phyloP scores from a whole-genome alignment of 2,113 vertebrate genomes.

The Marmota monax region DNA sequence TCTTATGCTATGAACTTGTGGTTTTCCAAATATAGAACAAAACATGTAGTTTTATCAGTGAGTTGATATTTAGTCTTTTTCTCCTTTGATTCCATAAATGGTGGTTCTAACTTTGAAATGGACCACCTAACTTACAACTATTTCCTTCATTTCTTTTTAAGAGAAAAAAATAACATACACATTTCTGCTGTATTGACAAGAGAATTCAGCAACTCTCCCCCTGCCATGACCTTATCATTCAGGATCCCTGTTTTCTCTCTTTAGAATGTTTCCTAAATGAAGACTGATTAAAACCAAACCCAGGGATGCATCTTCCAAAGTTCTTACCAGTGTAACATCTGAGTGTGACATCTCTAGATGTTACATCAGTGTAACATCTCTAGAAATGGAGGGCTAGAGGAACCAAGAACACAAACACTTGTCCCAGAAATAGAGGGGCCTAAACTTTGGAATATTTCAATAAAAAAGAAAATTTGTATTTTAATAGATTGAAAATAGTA shows the following conservation, averaged over 20 bases:
- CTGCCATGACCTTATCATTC: background rate
- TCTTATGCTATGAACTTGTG: constrained; percentile 15
- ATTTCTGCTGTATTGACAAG: constrained; percentile 38
- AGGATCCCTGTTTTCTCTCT: background rate
- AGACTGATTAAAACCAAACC: background rate
- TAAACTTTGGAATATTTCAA: constrained; percentile 48
- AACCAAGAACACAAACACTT: background rate
- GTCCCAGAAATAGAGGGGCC: background rate
- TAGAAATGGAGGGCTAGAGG: background rate
- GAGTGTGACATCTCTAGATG: background rate
- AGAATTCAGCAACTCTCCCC: constrained; percentile 42
- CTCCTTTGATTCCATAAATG: constrained; percentile 50
- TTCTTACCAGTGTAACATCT: background rate
- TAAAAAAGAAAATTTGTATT: background rate
- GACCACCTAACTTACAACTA: background rate
- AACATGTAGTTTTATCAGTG: constrained; percentile 27
- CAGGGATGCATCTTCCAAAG: background rate
- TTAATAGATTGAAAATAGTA: constrained; percentile 28
- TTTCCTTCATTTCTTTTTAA: constrained; percentile 35
- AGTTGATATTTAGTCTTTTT: constrained; percentile 53
- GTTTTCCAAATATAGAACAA: constrained; percentile 63
- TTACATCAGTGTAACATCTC: background rate
- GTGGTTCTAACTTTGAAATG: constrained; percentile 34
- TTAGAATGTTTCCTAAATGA: background rate
- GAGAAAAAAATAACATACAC: constrained; percentile 24